These are phyloP conservation scores for Chironomus striatipennis DNA, from an alignment of 1,140 invertebrate species.

Conservation along the genomic window DNA sequence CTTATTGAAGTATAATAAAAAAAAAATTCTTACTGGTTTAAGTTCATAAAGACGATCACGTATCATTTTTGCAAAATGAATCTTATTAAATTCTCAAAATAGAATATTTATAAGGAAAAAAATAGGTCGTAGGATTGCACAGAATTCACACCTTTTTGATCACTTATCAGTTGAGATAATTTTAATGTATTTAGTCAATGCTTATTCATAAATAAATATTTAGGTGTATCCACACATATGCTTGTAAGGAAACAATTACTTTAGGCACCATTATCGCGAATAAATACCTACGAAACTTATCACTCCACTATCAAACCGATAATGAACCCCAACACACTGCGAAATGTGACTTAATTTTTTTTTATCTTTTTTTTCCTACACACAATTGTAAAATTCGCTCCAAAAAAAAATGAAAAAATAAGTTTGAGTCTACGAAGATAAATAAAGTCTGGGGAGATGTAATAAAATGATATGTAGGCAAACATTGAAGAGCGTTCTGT, in stretches of 20 bases:
- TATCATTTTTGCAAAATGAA: background rate
- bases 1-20: background rate
- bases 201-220: too few relatives aligned
- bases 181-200: too few relatives aligned
- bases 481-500: background rate
- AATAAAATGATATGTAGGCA: background rate
- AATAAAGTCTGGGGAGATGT: background rate
- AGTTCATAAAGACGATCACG: background rate
- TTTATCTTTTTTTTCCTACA: background rate
- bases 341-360: background rate
- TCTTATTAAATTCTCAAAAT: too few relatives aligned
- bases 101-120: too few relatives aligned
- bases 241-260: too few relatives aligned
- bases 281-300: background rate
- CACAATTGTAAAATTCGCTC: conserved; percentile 15
- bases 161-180: too few relatives aligned
- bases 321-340: conserved; percentile 10
- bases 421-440: too few relatives aligned
- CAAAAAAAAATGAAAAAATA: background rate
- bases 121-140: too few relatives aligned
- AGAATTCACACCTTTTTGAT: too few relatives aligned
- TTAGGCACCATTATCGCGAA: too few relatives aligned
- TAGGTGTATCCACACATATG: too few relatives aligned
- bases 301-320: background rate
- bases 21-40: background rate